Conservation (phyloP, 1,140 invertebrate genomes). For the Brachionus calyciflorus region DNA sequence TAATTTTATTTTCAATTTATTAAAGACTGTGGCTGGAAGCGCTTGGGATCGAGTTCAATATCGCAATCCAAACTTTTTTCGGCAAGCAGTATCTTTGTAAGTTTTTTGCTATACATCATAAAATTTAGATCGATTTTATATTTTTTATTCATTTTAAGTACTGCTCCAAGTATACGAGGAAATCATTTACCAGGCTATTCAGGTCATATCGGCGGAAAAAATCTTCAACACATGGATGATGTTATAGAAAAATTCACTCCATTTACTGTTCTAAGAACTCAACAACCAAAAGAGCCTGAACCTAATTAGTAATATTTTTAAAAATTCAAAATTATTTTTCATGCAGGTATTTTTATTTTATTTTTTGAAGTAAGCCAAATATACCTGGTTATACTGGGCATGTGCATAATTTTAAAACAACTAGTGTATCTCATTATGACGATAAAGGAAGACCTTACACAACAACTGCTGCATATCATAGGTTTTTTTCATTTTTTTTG, state of each 20-base stretch:
- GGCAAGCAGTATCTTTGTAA: slow-evolving; percentile 1
- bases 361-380: slow-evolving; percentile 23
- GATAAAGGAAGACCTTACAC: slow-evolving; percentile 25
- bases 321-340: background rate
- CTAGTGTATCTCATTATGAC: slow-evolving; percentile 37
- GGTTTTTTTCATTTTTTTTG: background rate
- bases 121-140: too few species aligned
- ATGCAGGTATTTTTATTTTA: background rate
- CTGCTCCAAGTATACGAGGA: background rate
- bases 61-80: background rate
- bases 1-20: background rate
- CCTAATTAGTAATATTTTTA: slow-evolving; percentile 39
- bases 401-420: slow-evolving; percentile 26
- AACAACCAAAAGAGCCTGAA: slow-evolving; percentile 36
- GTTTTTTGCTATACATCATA: too few species aligned
- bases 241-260: slow-evolving; percentile 32
- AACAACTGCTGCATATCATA: slow-evolving; percentile 37
- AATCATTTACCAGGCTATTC: slow-evolving; percentile 38
- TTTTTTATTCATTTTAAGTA: slow-evolving; percentile 25
- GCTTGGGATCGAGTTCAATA: slow-evolving; percentile 41
- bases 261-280: slow-evolving; percentile 24
- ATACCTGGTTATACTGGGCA: slow-evolving; percentile 44
- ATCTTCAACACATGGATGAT: slow-evolving; percentile 2
- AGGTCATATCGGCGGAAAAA: slow-evolving; percentile 19
- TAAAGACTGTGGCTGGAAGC: slow-evolving; percentile 13